A percentile compares a stretch with the other conserved stretches of the same genome.
Evolutionary conservation across 2,797 vertebrate genomes (phyloP).

Genomic region (Melanotaenia parkinsoni): DNA sequence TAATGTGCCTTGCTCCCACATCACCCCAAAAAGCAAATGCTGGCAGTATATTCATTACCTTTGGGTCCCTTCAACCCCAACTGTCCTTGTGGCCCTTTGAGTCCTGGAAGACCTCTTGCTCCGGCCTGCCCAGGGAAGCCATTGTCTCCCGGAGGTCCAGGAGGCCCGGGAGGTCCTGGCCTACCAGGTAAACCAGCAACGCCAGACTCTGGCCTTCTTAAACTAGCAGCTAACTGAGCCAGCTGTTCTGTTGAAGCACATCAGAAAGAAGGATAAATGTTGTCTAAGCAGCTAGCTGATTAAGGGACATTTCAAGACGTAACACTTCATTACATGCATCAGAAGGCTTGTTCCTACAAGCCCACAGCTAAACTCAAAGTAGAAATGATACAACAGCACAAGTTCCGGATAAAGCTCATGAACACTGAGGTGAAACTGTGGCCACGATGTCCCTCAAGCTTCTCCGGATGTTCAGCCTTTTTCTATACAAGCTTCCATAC

Average conservation of each 20-base stretch:
- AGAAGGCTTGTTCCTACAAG: conserved; percentile 39
- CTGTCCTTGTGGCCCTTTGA: conserved; percentile 92
- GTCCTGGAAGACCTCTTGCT: conserved; percentile 92
- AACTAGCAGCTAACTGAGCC: conserved; percentile 94
- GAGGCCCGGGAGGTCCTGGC: conserved; percentile 90
- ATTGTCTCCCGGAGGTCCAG: conserved; percentile 90
- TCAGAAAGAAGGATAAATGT: conserved; percentile 17
- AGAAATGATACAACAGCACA: conserved; percentile 18
- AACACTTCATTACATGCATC: conserved; percentile 31
- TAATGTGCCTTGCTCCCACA: neutral
- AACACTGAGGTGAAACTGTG: conserved; percentile 55
- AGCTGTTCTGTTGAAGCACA: conserved; percentile 89
- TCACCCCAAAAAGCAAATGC: neutral
- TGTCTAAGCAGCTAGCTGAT: conserved; percentile 21
- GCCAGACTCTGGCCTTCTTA: conserved; percentile 93
- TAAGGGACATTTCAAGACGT: conserved; percentile 16
- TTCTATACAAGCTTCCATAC: conserved; percentile 49
- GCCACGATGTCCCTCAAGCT: conserved; percentile 53
- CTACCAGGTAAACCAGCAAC: conserved; percentile 91
- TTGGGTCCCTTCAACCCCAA: conserved; percentile 92
- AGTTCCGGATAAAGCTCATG: conserved; percentile 29
- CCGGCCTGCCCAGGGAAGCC: conserved; percentile 95
- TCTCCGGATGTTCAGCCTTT: conserved; percentile 48
- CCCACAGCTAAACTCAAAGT: conserved; percentile 28
- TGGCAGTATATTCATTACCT: conserved; percentile 78